These are phyloP conservation scores for Ancistrus triradiatus DNA, from an alignment of 2,113 vertebrate species.

Conservation along the genomic window DNA sequence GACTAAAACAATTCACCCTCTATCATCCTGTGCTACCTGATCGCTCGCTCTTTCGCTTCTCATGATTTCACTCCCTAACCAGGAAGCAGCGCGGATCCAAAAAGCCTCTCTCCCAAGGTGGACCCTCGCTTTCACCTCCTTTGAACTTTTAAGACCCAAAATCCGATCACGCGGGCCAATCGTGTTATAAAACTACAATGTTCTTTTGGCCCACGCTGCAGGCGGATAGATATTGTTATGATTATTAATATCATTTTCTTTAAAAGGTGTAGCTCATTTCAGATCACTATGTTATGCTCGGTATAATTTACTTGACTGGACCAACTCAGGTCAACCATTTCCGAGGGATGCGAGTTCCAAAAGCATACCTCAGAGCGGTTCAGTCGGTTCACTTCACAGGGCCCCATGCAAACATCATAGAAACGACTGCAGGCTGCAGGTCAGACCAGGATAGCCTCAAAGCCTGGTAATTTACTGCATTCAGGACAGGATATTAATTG, in stretches of 20 bases:
- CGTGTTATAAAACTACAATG: conserved; percentile 40
- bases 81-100: conserved; percentile 14
- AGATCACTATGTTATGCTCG: conserved; percentile 49
- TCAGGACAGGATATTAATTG: conserved; percentile 1
- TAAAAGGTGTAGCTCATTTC: conserved; percentile 33
- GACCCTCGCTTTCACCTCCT: conserved; percentile 29
- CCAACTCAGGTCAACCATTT: conserved; percentile 44
- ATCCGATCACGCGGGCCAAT: conserved; percentile 33
- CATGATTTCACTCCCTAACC: conserved; percentile 6
- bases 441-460: conserved; percentile 15
- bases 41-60: conserved; percentile 5
- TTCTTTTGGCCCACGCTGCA: conserved; percentile 40
- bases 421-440: conserved; percentile 16
- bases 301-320: conserved; percentile 47
- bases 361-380: conserved; percentile 50
- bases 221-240: conserved; percentile 44
- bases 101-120: conserved; percentile 15
- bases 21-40: conserved; percentile 7
- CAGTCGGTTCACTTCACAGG: conserved; percentile 25
- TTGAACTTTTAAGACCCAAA: conserved; percentile 30
- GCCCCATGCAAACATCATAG: conserved; percentile 22
- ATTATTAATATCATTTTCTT: conserved; percentile 44
- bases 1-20: background rate
- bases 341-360: conserved; percentile 42
- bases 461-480: background rate